These are phyloP conservation scores for Agonopterix heracliana DNA, from an alignment of 2,888 invertebrate genomes.

Conservation along the genomic window DNA sequence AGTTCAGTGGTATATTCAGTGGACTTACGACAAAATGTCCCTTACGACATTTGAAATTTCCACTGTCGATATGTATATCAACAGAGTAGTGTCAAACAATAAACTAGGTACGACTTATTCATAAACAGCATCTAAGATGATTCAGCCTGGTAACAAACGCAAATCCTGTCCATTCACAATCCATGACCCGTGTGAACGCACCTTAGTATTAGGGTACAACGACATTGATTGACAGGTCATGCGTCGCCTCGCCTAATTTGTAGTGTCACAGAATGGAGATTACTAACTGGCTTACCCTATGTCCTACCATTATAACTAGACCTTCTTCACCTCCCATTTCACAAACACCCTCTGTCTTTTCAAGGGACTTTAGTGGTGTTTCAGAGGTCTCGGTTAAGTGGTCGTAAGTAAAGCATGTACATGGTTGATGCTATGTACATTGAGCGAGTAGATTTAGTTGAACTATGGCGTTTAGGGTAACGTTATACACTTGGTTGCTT, in stretches of 20 bases:
- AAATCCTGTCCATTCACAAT: constrained; percentile 17
- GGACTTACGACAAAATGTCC: no score
- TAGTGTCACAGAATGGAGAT: constrained; percentile 44
- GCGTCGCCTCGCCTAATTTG: constrained; percentile 45
- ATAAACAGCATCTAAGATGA: no score
- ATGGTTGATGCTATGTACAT: constrained; percentile 6
- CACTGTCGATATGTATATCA: no score
- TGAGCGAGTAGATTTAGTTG: constrained; percentile 5
- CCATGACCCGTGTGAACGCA: constrained; percentile 21
- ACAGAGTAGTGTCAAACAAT: no score
- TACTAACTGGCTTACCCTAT: constrained; percentile 22
- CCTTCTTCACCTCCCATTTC: constrained; percentile 8
- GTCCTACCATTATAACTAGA: constrained; percentile 25
- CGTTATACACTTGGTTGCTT: background rate
- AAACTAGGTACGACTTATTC: no score
- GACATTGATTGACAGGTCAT: constrained; percentile 49
- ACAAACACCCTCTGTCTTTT: background rate
- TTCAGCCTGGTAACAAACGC: constrained; percentile 17
- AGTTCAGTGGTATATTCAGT: no score
- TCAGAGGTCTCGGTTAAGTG: constrained; percentile 2
- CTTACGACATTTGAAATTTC: no score
- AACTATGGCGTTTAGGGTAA: constrained; percentile 4
- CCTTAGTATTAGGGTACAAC: constrained; percentile 29
- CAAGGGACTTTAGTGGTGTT: background rate
- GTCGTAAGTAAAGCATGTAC: constrained; percentile 3